phyloP scores from a whole-genome alignment of 2,113 vertebrate species.

The Turnix velox region DNA sequence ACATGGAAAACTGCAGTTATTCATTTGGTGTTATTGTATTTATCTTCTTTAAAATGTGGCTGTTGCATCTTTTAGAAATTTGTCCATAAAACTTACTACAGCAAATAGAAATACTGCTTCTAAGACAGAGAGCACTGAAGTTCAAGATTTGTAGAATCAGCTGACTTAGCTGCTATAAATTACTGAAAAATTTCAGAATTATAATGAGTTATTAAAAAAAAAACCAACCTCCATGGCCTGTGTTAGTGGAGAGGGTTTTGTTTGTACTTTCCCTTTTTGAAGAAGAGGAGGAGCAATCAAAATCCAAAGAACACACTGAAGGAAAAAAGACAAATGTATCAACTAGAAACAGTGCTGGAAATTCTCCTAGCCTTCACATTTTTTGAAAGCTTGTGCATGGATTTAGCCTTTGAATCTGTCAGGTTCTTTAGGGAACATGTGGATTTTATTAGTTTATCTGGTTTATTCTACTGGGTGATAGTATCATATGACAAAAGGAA shows the following conservation, averaged over 20 bases:
- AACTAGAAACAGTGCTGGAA: neutral
- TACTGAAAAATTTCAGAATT: neutral
- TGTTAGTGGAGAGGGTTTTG: accelerated
- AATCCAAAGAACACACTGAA: neutral
- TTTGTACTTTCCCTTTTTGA: neutral
- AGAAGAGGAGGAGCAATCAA: neutral
- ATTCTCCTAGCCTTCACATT: neutral
- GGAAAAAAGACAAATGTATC: neutral
- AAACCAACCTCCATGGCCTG: neutral
- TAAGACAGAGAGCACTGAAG: neutral
- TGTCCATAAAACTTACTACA: neutral
- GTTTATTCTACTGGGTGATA: neutral
- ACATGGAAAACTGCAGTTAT: neutral
- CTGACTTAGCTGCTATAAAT: neutral
- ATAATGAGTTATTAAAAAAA: neutral
- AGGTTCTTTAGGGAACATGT: neutral
- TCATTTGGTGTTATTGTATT: neutral
- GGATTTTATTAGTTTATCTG: neutral
- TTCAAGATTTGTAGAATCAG: neutral
- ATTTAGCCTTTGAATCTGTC: neutral
- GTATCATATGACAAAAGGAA: neutral
- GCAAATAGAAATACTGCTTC: neutral
- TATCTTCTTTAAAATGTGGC: neutral
- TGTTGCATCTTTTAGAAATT: neutral
- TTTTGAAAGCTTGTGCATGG: neutral